Evolutionary conservation across 2,113 vertebrate genomes (phyloP), one percentile per base, ranked within the genome.

Genomic region (Thamnophis sirtalis): DNA sequence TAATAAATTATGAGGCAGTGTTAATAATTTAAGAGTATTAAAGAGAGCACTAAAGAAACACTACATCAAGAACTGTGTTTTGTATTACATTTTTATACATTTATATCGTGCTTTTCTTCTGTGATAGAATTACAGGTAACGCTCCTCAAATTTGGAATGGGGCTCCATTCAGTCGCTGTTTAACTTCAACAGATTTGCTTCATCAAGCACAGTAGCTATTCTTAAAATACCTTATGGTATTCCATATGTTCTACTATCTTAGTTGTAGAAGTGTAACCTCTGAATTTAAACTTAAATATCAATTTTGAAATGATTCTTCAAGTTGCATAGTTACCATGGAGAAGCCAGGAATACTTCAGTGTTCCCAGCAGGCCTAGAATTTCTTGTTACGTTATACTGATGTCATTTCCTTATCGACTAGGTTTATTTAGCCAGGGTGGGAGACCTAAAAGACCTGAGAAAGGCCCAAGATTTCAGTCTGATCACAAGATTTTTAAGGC

Each of bases 1-100:
- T 54, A 3, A 33, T 68, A 87, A 91, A 68, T 26, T 26, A 91
- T 22, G 91, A 85, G 17, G 48, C 84, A 92, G 92, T 93, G 91
- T 50, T 11, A 9, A 0, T 68, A 92, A 89, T 60, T 91, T 92
- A 19, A 85, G 54, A 26, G 56, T 56, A 38, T 53, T 89, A 63
- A 63, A 63, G 28, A 63, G 28, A 63, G 28, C 28, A 68, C 60
- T n/a, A 88, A 19, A 43, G 17, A 80, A 55, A 55, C 43, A 80
- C 55, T 3, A 24, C 54, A 38, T 38, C 8, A 28, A 5, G 1
- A 38, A 87, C 43, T 51, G 50, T 33, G 6, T 84, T 58, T 9
- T 58, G 26, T 84, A 38, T 48, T 73, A 43, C 33, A 28, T 28
- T 60, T 55, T 53, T 53, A 73, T 51, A 26, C 19, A 91, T 86